Evolutionary conservation across 2,888 invertebrate genomes (phyloP), one percentile per base, ranked within the genome.

Genomic region (Ochropacha duplaris): DNA sequence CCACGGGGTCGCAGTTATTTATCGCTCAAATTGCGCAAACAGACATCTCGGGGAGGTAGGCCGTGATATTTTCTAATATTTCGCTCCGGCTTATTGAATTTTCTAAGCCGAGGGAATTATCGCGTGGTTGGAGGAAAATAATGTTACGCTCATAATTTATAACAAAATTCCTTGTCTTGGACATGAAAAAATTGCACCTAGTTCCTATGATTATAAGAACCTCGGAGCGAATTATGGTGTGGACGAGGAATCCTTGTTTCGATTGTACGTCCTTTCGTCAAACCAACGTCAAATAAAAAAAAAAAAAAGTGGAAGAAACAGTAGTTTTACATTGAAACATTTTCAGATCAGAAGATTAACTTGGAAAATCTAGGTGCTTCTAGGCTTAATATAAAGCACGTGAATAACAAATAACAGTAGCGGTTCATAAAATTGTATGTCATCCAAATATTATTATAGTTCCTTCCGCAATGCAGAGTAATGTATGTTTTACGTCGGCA

Each of bases 1-100:
- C 61, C 67, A 64, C 62, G 78, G 79, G 75, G 73, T 64, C 59
- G 57, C 56, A 58, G 70, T 80, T 82, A 82, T 86, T 84, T 84
- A 84, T 82, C 61, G 74, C 74, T 57, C 65, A 68, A 71, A 71
- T 78, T 75, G 73, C 70, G 65, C 72, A 76, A 79, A 76, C 78
- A 72, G 77, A 76, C 79, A 60, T 64, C 68, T 65, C 62, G 58
- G 57, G 65, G 68, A 70, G 61, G 58, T 57, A 58, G 59, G 57
- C 56, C 57, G 61, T 60, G 57, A 65, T 59, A 49, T 66, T 69
- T 69, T 66, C 51, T 57, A 59, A 61, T 59, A 61, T 63, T 64
- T 64, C 56, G 57, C 56, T 55, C 56, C 11, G 50, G 51, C 39
- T 36, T 36, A 44, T 39, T 39, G 16, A 22, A 16, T 54, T 26